These are phyloP conservation scores for Erythrolamprus reginae DNA, from an alignment of 2,113 vertebrate species.

Conservation along the genomic window DNA sequence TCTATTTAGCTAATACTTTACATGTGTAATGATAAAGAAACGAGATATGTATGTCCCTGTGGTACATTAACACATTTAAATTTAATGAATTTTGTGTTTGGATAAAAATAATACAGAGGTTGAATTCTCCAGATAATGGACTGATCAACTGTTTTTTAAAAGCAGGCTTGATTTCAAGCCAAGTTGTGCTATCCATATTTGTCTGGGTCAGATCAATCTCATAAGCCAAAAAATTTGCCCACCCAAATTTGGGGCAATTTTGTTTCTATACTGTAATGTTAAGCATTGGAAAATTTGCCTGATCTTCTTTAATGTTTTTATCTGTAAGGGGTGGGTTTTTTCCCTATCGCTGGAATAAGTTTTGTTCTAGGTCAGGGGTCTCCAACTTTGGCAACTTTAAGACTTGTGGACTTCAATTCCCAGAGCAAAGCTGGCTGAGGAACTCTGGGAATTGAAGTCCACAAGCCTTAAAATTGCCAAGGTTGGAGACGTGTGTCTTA, in stretches of 20 bases:
- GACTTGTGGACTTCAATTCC: no score
- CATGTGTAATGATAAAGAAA: neutral
- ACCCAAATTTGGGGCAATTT: neutral
- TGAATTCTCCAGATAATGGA: neutral
- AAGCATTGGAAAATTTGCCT: neutral
- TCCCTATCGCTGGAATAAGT: neutral
- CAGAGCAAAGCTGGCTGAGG: no score
- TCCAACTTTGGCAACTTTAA: no score
- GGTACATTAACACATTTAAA: neutral
- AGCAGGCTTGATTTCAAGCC: neutral
- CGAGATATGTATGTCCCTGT: neutral
- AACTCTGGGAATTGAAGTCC: no score
- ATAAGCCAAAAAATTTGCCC: neutral
- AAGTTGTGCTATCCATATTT: neutral
- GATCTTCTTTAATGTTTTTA: neutral
- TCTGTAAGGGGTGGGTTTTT: neutral
- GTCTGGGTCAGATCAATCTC: neutral
- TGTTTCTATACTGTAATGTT: neutral
- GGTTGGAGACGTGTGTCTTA: no score
- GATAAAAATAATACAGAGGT: neutral
- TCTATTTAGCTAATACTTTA: neutral
- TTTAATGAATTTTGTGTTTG: neutral
- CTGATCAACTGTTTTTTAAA: neutral
- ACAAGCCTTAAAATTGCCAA: no score
- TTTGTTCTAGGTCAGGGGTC: no score